These are phyloP conservation scores for Steinernema carpocapsae DNA, from an alignment of 2,888 invertebrate species.

Conservation along the genomic window DNA sequence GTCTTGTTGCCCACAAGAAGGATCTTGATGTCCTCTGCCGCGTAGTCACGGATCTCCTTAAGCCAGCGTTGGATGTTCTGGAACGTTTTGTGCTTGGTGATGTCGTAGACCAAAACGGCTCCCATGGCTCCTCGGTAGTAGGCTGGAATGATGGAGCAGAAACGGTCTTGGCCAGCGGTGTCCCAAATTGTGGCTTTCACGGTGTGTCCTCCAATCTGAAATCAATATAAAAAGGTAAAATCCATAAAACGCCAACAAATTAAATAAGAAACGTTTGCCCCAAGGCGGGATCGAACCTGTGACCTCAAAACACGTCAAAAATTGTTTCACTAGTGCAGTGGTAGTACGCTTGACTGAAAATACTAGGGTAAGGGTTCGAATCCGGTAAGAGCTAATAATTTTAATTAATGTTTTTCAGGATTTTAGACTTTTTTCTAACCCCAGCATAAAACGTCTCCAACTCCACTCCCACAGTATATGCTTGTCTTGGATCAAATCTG, in stretches of 20 bases:
- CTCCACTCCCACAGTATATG: no score
- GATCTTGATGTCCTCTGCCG: conserved; percentile 99
- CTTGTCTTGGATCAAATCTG: no score
- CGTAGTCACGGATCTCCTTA: conserved; percentile 94
- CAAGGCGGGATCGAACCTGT: no score
- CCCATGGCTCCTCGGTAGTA: conserved; percentile 99
- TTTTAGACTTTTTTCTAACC: no score
- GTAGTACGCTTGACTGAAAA: no score
- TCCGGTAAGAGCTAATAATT: background rate
- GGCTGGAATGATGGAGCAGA: conserved; percentile 92
- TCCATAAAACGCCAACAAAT: no score
- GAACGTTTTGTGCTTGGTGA: conserved; percentile 87
- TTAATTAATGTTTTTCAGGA: no score
- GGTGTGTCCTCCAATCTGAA: conserved; percentile 93
- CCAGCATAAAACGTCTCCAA: no score
- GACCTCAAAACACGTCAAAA: no score
- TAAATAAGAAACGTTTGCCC: no score
- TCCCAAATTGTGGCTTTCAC: conserved; percentile 92
- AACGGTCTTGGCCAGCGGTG: conserved; percentile 90
- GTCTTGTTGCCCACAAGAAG: conserved; percentile 97
- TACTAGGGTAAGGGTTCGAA: background rate
- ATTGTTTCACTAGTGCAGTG: no score
- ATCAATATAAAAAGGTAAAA: no score
- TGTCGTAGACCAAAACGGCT: conserved; percentile 97
- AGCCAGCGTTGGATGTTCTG: conserved; percentile 99